These are phyloP conservation scores for Chrysomela aeneicollis DNA, from an alignment of 2,888 invertebrate species.

Conservation along the genomic window DNA sequence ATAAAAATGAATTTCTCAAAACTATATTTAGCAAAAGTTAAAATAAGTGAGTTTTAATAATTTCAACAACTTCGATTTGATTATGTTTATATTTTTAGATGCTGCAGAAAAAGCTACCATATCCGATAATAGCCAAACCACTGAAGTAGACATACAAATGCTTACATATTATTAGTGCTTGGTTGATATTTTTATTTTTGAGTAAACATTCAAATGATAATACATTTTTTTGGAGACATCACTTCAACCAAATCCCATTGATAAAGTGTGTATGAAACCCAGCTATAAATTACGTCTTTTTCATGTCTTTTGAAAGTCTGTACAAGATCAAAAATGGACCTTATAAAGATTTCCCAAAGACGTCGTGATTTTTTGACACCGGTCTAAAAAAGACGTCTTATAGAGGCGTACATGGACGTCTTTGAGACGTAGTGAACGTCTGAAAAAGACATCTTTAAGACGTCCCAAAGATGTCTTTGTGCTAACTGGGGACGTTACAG, in stretches of 20 bases:
- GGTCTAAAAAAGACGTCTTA: conserved; percentile 14
- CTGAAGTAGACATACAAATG: conserved; percentile 6
- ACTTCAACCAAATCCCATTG: no score
- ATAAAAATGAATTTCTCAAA: conserved; percentile 8
- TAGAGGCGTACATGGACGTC: conserved; percentile 18
- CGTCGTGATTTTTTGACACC: no score
- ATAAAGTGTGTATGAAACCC: no score
- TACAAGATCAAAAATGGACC: no score
- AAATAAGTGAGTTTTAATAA: conserved; percentile 8
- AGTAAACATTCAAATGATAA: no score
- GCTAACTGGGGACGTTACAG: no score
- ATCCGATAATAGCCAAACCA: not conserved
- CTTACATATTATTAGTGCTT: no score
- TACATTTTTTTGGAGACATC: no score
- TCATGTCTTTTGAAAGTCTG: no score
- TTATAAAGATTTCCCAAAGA: no score
- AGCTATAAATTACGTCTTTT: no score
- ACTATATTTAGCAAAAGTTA: conserved; percentile 13
- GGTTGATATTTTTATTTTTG: no score
- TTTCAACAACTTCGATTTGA: not conserved
- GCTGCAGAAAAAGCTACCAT: conserved; percentile 1
- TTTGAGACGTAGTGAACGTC: conserved; percentile 10
- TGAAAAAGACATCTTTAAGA: conserved; percentile 14
- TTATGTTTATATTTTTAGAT: conserved; percentile 9
- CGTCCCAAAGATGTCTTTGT: conserved; percentile 15